These are phyloP conservation scores for Cyanistes caeruleus DNA, from an alignment of 2,113 vertebrate species.

Conservation along the genomic window DNA sequence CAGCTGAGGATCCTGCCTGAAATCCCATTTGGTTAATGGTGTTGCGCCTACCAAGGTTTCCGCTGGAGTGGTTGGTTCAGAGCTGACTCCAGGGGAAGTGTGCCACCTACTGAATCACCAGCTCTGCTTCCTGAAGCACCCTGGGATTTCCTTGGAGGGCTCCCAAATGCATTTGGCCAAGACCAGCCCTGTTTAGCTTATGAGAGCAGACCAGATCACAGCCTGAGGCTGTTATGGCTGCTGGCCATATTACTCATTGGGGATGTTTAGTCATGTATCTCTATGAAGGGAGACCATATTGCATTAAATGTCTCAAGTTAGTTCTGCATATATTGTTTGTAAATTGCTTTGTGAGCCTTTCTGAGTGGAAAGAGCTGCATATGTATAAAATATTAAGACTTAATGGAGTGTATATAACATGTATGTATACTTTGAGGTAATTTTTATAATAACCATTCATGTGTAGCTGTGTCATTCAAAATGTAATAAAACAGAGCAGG, in stretches of 20 bases:
- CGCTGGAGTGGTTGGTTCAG: background rate
- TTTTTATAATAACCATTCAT: slow-evolving; percentile 11
- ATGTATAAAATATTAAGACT: slow-evolving; percentile 22
- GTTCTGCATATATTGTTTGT: slow-evolving; percentile 49
- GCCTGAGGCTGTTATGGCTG: slow-evolving; percentile 69
- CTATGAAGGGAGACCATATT: slow-evolving; percentile 66
- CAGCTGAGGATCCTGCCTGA: background rate
- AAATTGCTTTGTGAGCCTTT: slow-evolving; percentile 35
- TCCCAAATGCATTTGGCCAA: slow-evolving; percentile 46
- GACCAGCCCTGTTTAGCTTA: slow-evolving; percentile 57
- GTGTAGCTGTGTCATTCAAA: background rate
- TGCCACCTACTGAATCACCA: slow-evolving; percentile 69
- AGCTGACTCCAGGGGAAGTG: slow-evolving; percentile 46
- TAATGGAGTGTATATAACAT: slow-evolving; percentile 3
- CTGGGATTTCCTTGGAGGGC: slow-evolving; percentile 69
- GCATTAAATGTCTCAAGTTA: slow-evolving; percentile 58
- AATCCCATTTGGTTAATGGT: slow-evolving; percentile 33
- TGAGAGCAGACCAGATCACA: slow-evolving; percentile 65
- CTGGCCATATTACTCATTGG: slow-evolving; percentile 76
- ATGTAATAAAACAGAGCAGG: background rate
- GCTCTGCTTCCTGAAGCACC: slow-evolving; percentile 65
- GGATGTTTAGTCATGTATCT: slow-evolving; percentile 76
- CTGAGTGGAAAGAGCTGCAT: background rate
- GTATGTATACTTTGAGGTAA: slow-evolving; percentile 2
- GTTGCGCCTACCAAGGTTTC: slow-evolving; percentile 14